A percentile compares a stretch with the other conserved stretches of the same genome.
Evolutionary conservation across 2,113 vertebrate genomes (phyloP).

Genomic region (Myotis brandtii): DNA sequence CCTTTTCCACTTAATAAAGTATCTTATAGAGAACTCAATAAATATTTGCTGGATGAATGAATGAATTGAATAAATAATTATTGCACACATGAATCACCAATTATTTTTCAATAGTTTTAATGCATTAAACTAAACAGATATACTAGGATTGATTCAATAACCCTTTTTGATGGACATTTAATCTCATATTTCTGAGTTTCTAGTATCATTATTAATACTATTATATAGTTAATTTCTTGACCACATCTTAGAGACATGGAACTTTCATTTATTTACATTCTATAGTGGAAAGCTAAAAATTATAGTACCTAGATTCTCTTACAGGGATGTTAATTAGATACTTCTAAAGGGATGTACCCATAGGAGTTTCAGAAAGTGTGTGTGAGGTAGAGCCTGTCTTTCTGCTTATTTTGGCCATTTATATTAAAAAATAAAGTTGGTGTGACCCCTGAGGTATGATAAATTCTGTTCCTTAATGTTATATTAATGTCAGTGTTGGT

Average conservation of each 20-base stretch:
- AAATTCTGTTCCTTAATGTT: not conserved
- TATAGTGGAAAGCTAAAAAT: not conserved
- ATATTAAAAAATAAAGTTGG: not conserved
- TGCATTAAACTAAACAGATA: not conserved
- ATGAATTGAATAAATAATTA: not conserved
- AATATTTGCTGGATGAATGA: not conserved
- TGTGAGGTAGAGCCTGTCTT: not conserved
- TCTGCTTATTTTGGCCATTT: not conserved
- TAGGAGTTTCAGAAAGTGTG: not conserved
- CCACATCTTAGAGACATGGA: not conserved
- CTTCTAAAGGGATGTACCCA: not conserved
- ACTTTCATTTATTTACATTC: not conserved
- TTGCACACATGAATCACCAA: not conserved
- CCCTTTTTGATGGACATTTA: not conserved
- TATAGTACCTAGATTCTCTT: not conserved
- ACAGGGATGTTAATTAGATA: not conserved
- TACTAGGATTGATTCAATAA: not conserved
- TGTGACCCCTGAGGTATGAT: not conserved
- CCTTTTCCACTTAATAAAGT: not conserved
- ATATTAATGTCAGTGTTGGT: not conserved
- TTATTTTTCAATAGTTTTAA: slow-evolving; percentile 16
- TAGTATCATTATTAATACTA: not conserved
- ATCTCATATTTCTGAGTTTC: not conserved
- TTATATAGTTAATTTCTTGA: not conserved
- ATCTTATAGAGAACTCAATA: not conserved